Evolutionary conservation across 2,113 vertebrate genomes (phyloP).

Genomic region (Nannospalax galili): DNA sequence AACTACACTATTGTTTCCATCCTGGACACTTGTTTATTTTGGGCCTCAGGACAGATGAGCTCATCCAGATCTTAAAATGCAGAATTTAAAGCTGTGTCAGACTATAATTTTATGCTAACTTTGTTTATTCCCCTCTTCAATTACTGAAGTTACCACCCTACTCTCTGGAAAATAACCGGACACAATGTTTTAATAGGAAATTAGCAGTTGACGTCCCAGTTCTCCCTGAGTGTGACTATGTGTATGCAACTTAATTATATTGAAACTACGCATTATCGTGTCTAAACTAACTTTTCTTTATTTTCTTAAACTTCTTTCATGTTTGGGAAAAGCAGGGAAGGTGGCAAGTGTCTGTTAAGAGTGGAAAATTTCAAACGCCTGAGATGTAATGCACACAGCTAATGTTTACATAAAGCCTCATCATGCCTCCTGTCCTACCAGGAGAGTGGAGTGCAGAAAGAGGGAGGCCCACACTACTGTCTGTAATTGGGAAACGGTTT

Average conservation of each 20-base stretch:
- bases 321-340: slow-evolving; percentile 56
- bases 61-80: slow-evolving; percentile 68
- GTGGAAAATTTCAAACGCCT: slow-evolving; percentile 58
- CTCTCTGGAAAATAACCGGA: slow-evolving; percentile 76
- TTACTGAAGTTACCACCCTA: slow-evolving; percentile 69
- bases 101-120: slow-evolving; percentile 81
- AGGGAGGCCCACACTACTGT: background rate
- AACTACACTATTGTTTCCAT: slow-evolving; percentile 53
- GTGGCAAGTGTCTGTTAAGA: slow-evolving; percentile 44
- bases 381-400: background rate
- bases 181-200: slow-evolving; percentile 70
- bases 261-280: slow-evolving; percentile 39
- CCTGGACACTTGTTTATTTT: slow-evolving; percentile 74
- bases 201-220: slow-evolving; percentile 60
- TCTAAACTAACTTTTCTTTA: slow-evolving; percentile 61
- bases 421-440: background rate
- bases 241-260: slow-evolving; percentile 61
- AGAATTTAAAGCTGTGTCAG: slow-evolving; percentile 72
- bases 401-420: slow-evolving; percentile 40
- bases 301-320: slow-evolving; percentile 46
- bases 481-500: background rate
- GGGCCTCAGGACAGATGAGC: slow-evolving; percentile 69
- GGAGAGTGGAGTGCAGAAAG: background rate
- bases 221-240: slow-evolving; percentile 61
- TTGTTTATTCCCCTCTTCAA: slow-evolving; percentile 75